Base-by-base conservation (phyloP, 2,113 vertebrate genomes). In the Pithys albifrons region DNA sequence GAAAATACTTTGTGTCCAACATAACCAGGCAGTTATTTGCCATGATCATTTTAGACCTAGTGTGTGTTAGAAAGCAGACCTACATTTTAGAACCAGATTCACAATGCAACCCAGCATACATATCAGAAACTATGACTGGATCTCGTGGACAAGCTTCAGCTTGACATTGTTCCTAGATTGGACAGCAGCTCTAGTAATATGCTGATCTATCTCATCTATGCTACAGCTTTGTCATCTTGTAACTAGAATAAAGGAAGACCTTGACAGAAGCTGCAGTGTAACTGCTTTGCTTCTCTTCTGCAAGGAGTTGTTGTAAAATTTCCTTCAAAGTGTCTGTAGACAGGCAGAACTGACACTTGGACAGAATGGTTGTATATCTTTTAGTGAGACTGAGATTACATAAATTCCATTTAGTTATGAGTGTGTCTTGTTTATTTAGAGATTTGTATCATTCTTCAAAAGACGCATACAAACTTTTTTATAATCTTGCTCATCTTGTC, bases 51-150 rank as follows among this genome's bases (percentile, higher is more conserved):
- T 72, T 64, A 58, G 48, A 86, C 31, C 10, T 62, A 35, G 46
- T 23, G 9, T 37, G 23, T 7, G 1, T 62, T 67, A 75, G 43
- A 75, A 88, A 72, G 67, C 49, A 78, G 69, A 77, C 28, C 22
- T 41, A 28, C 25, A 9, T 70, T 57, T 58, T n/a, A 77, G 55
- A 87, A 41, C 12, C 31, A 46, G 31, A 81, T 61, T n/a, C 31
- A 45, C 2, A 3, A 14, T 0, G 3, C 31, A 22, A 25, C 41
- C 66, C 18, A 51, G 48, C 20, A 11, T 45, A 31, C 4, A 0
- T 27, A 51, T 7, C 4, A 2, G 70, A 57, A 77, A 41, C 9
- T 51, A 35, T 14, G 18, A 7, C 12, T 72, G 66, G 59, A 41
- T 69, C 59, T 82, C 76, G 77, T 48, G 55, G 80, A 62, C n/a